These are phyloP conservation scores for Acleris cristana DNA, from an alignment of 2,888 invertebrate genomes.

Conservation along the genomic window DNA sequence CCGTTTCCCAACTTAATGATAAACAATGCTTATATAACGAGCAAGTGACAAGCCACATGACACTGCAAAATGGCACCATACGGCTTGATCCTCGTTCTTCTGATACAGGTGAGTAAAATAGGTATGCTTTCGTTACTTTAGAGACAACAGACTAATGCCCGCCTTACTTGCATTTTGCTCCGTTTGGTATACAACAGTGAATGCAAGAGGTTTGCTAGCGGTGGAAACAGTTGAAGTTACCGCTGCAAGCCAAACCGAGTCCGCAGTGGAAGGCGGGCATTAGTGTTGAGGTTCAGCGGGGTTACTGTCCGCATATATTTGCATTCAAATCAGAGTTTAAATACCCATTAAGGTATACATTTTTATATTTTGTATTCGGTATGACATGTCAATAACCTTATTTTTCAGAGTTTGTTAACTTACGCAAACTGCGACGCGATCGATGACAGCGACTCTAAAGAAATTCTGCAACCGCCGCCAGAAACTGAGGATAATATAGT, in stretches of 20 bases:
- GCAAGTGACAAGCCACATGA: not conserved
- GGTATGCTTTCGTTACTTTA: not conserved
- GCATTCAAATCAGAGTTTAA: not conserved
- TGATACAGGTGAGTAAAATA: conserved; percentile 65
- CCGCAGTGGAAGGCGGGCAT: no score
- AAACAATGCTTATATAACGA: conserved; percentile 41
- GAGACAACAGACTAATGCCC: conserved; percentile 5
- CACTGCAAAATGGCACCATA: conserved; percentile 62
- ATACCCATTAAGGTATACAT: no score
- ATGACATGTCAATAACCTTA: conserved; percentile 10
- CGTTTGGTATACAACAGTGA: no score
- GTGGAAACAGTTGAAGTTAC: no score
- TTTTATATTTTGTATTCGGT: not conserved
- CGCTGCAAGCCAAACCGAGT: no score
- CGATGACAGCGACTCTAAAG: conserved; percentile 46
- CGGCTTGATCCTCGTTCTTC: conserved; percentile 63
- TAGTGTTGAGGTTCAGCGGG: not conserved
- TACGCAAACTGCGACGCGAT: conserved; percentile 48
- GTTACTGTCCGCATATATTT: not conserved
- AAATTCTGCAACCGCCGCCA: conserved; percentile 47
- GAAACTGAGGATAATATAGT: conserved; percentile 46
- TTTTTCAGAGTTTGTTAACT: conserved; percentile 59
- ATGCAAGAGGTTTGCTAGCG: no score
- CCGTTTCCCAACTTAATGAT: conserved; percentile 60
- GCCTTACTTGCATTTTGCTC: no score